Base-by-base conservation (phyloP, 2,888 invertebrate species). In the Noctua janthe region DNA sequence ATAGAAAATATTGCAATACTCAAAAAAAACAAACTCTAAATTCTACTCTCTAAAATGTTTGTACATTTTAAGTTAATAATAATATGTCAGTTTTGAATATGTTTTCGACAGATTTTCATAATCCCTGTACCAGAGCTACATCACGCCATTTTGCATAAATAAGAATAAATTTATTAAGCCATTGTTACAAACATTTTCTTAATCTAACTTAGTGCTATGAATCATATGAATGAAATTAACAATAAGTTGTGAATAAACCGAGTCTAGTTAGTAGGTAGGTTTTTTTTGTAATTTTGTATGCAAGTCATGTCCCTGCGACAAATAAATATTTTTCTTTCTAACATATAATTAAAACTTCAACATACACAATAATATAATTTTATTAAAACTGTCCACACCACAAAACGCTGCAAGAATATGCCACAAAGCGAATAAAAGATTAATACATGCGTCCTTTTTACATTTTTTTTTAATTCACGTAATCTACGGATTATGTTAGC, bases 401-500 rank as follows among this genome's bases (percentile, higher is more conserved):
- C 80, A 76, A 81, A 78, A 79, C 70, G 47, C n/a, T 56, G 54
- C 62, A 73, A 62, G 69, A 73, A 77, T 72, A 39, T 13, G 76
- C 59, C 69, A 80, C 81, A 83, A 84, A 89, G 80, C 74, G 74
- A 80, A 87, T 89, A 82, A 82, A 89, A 89, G 56, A 83, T 89
- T 82, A 89, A 80, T 80, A 88, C 89, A 87, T 79, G 86, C 84
- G 83, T 85, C 80, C 86, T 84, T 91, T 91, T 89, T 88, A 87
- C 77, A 88, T 91, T 92, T 90, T 93, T 39, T 92, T 91, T 90
- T 90, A 92, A 93, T 92, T 91, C 84, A 71, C 85, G 86, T 93
- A 93, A 94, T 93, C 93, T 92, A 74, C 67, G 51, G 95, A 93
- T 95, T 95, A 95, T 91, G 88, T 89, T 86, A 91, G 91, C 90